These are phyloP conservation scores for Ephialtes manifestator DNA, from an alignment of 2,888 invertebrate genomes.

Conservation along the genomic window DNA sequence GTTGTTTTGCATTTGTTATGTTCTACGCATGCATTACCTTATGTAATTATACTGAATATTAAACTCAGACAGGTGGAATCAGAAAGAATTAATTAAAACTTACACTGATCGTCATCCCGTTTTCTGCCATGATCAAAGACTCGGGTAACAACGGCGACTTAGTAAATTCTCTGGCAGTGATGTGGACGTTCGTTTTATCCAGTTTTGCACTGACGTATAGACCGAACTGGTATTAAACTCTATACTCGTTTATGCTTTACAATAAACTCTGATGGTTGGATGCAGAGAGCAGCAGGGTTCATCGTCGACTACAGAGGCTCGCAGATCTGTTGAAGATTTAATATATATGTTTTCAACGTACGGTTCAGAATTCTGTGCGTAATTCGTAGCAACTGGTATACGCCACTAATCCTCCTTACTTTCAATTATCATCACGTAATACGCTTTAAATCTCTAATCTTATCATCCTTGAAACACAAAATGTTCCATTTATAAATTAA, in stretches of 20 bases:
- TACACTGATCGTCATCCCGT: conserved; percentile 24
- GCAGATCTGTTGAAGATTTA: conserved; percentile 14
- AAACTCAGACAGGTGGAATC: not conserved
- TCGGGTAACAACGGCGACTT: not conserved
- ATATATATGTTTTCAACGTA: not conserved
- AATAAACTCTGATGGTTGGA: not conserved
- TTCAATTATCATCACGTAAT: not conserved
- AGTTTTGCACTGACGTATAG: not conserved
- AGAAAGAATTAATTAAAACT: not conserved
- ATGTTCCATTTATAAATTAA: not conserved
- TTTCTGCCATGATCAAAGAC: conserved; percentile 15
- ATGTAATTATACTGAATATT: not conserved
- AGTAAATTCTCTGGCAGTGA: not conserved
- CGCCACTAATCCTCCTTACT: not conserved
- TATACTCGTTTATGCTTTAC: conserved; percentile 3
- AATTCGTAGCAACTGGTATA: conserved; percentile 7
- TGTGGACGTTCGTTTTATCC: not conserved
- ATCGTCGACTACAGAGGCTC: not conserved
- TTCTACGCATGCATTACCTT: not conserved
- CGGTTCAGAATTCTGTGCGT: not conserved
- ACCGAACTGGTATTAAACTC: not conserved
- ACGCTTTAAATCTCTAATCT: not conserved
- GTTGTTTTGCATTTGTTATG: not conserved
- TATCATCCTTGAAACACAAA: not conserved
- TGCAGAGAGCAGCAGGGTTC: not conserved